phyloP scores from a whole-genome alignment of 2,797 vertebrate species.

The Aselliscus stoliczkanus region DNA sequence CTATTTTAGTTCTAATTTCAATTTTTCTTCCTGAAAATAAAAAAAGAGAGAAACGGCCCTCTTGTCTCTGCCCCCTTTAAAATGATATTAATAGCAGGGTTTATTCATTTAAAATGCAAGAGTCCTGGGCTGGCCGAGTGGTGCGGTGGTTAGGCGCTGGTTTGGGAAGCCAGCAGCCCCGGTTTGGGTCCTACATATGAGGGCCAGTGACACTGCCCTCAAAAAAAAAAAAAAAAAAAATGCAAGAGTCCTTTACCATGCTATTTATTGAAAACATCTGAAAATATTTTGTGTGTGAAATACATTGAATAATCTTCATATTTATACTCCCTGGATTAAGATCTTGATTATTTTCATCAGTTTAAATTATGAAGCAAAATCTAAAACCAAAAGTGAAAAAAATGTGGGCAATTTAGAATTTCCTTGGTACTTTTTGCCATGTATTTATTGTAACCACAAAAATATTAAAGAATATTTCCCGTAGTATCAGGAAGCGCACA shows the following conservation, averaged over 20 bases:
- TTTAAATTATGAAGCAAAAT: slow-evolving; percentile 1
- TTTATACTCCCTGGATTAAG: not conserved
- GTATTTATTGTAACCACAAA: not conserved
- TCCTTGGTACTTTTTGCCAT: not conserved
- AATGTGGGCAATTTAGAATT: not conserved
- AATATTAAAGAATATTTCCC: not conserved
- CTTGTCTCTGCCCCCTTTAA: not conserved
- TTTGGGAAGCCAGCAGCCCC: too few relatives aligned
- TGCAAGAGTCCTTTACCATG: not conserved
- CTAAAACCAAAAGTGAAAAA: not conserved
- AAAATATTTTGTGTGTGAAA: not conserved
- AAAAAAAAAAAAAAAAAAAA: too few relatives aligned
- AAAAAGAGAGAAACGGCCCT: not conserved
- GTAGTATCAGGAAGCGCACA: not conserved
- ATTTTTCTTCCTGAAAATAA: not conserved
- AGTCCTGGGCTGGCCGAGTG: too few relatives aligned
- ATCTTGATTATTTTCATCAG: not conserved
- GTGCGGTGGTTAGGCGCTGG: too few relatives aligned
- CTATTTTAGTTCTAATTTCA: not conserved
- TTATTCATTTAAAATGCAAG: not conserved
- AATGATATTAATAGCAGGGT: not conserved
- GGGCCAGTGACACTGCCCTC: too few relatives aligned
- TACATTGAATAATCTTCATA: not conserved
- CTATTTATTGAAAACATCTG: not conserved
- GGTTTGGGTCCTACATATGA: too few relatives aligned